phyloP scores from a whole-genome alignment of 1,140 invertebrate genomes.

The Aphelenchoides avenae region DNA sequence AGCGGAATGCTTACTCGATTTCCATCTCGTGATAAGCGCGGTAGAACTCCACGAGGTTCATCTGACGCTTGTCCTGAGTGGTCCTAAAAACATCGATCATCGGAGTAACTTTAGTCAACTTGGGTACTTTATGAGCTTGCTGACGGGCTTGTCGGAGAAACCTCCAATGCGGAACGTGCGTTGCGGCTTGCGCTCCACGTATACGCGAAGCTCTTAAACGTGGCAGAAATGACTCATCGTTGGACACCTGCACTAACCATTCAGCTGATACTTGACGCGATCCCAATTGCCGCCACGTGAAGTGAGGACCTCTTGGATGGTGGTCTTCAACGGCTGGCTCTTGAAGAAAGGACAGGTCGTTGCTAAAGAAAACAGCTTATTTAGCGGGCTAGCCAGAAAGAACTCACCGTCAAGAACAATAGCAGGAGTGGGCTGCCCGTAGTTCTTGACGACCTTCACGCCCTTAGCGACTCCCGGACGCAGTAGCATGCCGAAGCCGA shows the following conservation, averaged over 20 bases:
- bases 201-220: conserved; percentile 27
- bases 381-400: conserved; percentile 15
- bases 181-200: conserved; percentile 27
- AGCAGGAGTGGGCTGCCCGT: conserved; percentile 27
- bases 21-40: not conserved
- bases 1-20: not conserved
- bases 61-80: conserved; percentile 5
- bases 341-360: conserved; percentile 34
- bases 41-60: not conserved
- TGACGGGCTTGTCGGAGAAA: conserved; percentile 31
- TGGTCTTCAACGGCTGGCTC: conserved; percentile 13
- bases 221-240: conserved; percentile 7
- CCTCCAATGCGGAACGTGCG: conserved; percentile 27
- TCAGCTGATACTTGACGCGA: conserved; percentile 3
- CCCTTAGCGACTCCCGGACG: conserved; percentile 32
- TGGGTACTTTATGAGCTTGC: conserved; percentile 16
- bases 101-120: not conserved
- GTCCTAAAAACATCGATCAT: not conserved
- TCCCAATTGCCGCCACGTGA: conserved; percentile 23
- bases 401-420: conserved; percentile 27
- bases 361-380: conserved; percentile 11
- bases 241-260: not conserved
- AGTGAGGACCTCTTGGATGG: conserved; percentile 21
- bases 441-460: conserved; percentile 29
- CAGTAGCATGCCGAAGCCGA: conserved; percentile 26